A percentile compares a stretch with the other conserved stretches of the same genome.
Evolutionary conservation across 2,888 invertebrate genomes (phyloP).

Genomic region (Corbicula japonica): DNA sequence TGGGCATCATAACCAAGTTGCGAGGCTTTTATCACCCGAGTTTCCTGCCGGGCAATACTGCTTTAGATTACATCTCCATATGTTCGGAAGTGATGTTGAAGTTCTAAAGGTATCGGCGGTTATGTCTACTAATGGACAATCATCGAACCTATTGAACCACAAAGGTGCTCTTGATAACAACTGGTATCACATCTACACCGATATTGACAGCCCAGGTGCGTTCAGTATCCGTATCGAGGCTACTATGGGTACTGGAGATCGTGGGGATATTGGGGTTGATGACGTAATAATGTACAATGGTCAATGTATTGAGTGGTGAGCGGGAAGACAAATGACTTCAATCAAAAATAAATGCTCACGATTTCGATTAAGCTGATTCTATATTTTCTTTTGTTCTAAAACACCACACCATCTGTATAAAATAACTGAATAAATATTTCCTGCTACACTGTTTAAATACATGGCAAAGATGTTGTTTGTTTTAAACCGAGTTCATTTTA

Average conservation of each 20-base stretch:
- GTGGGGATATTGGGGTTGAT: conserved; percentile 66
- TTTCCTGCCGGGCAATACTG: conserved; percentile 64
- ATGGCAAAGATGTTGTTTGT: too few relatives aligned
- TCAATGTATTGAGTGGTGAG: conserved; percentile 63
- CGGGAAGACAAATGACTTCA: too few relatives aligned
- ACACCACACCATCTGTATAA: too few relatives aligned
- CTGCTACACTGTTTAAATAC: too few relatives aligned
- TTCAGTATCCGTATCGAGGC: conserved; percentile 54
- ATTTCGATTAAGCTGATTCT: too few relatives aligned
- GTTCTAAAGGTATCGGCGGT: conserved; percentile 27
- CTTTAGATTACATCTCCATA: conserved; percentile 59
- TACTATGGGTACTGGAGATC: conserved; percentile 61
- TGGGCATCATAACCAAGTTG: conserved; percentile 54
- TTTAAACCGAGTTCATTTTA: too few relatives aligned
- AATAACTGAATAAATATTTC: too few relatives aligned
- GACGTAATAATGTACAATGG: conserved; percentile 65
- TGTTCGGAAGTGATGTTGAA: conserved; percentile 58
- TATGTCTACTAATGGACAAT: conserved; percentile 3
- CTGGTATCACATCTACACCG: conserved; percentile 42
- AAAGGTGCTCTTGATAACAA: conserved; percentile 20
- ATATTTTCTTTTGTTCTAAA: too few relatives aligned
- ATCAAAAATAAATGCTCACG: too few relatives aligned
- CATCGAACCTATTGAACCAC: conserved; percentile 5
- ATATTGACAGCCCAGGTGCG: conserved; percentile 23
- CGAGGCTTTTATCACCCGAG: conserved; percentile 47